Evolutionary conservation across 1,140 invertebrate genomes (phyloP), one percentile per base, ranked within the genome.

Genomic region (Himalopsyche phryganea): DNA sequence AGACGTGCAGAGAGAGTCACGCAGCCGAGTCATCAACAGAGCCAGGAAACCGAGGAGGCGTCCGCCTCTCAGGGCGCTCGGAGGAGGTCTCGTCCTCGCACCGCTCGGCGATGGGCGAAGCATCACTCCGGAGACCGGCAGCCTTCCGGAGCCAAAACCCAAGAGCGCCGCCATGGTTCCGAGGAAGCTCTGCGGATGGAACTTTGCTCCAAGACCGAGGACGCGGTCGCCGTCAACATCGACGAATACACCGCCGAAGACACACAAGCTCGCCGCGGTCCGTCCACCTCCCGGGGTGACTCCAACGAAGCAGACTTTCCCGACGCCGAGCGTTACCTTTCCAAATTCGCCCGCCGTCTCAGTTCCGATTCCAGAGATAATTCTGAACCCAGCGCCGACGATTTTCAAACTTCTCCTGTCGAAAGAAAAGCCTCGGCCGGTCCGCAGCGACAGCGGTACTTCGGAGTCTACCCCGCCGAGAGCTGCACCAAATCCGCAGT

Each of bases 341-440:
- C 72, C 0, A 75, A 74, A 49, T 76, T 75, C 46, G 71, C 72
- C 1, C 69, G 74, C 11, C 76, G 78, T 41, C 63, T 74, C 0
- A 79, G 77, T 63, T 74, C 69, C 0, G 79, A 81, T 58, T 80
- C 77, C 0, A 72, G 73, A 50, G 78, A 80, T 55, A 76, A 77
- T 57, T 79, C 69, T 4, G 74, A 72, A 67, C 71, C 71, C 6
- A 78, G 68, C 66, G 76, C 74, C 6, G 73, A 70, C 36, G 68
- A 40, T 61, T 66, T 35, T 60, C 79, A 69, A n/a, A 71, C 69
- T 32, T 77, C 71, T 18, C 77, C 67, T 40, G 77, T 70, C 56
- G 75, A 71, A 67, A 71, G 69, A 55, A 72, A 66, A 53, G 72
- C 71, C 62, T 14, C 15, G 2, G 11, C 42, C 3, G 32, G 48